These are phyloP conservation scores for Antidorcas marsupialis DNA, from an alignment of 2,113 vertebrate species.

Conservation along the genomic window DNA sequence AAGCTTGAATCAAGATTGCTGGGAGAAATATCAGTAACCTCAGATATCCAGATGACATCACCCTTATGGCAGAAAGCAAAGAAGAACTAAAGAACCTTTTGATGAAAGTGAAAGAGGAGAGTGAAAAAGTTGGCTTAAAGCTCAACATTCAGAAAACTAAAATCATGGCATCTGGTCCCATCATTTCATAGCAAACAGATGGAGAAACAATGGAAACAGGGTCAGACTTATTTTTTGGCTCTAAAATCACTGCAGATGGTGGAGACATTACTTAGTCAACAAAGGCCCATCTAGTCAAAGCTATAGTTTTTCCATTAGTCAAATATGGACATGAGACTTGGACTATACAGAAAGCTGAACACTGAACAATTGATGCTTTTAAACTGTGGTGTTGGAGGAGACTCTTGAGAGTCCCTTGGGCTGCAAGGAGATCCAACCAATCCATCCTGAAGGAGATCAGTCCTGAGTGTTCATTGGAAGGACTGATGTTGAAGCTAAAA, in stretches of 20 bases:
- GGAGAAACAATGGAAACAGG: background rate
- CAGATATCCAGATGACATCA: background rate
- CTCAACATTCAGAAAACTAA: background rate
- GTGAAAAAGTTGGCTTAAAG: background rate
- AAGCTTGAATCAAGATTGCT: background rate
- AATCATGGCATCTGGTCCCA: background rate
- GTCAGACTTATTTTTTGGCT: background rate
- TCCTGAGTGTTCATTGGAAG: background rate
- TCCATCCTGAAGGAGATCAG: background rate
- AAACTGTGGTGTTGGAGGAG: background rate
- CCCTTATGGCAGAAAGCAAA: background rate
- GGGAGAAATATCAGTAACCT: background rate
- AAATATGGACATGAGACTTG: background rate
- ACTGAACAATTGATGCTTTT: background rate
- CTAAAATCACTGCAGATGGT: background rate
- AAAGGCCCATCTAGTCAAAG: background rate
- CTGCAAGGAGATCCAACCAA: background rate
- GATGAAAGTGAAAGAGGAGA: background rate
- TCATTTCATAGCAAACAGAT: background rate
- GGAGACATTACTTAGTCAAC: background rate
- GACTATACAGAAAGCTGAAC: background rate
- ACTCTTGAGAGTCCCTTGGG: background rate
- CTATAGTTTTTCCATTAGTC: background rate
- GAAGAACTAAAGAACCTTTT: background rate
- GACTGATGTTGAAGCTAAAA: background rate